Conservation (phyloP, 2,113 vertebrate genomes). For the Trachemys scripta region DNA sequence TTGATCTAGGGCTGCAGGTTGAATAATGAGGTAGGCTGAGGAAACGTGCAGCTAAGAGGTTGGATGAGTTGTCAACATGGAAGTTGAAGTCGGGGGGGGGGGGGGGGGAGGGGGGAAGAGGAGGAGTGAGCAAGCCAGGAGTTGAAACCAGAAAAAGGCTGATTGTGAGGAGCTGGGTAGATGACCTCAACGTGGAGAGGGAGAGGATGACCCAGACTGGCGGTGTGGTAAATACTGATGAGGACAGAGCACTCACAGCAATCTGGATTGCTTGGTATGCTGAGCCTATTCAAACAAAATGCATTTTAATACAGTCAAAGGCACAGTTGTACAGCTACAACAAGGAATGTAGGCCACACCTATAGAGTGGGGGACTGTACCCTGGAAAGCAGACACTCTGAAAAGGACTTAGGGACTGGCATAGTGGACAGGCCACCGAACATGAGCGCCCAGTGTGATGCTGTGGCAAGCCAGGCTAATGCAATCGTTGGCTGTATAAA, state of each 20-base stretch:
- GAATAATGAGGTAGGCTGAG: background rate
- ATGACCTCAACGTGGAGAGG: background rate
- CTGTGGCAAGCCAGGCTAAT: no score
- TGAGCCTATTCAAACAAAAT: background rate
- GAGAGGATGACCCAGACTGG: background rate
- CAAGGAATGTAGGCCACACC: background rate
- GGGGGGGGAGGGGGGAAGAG: background rate
- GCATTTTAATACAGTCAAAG: background rate
- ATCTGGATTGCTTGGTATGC: background rate
- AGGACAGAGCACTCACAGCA: background rate
- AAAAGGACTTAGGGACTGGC: no score
- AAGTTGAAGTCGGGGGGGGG: background rate
- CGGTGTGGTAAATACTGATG: background rate
- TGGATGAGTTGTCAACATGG: background rate
- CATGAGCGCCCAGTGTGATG: no score
- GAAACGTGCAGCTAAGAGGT: background rate
- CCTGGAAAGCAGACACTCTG: no score
- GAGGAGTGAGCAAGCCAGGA: background rate
- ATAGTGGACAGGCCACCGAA: no score
- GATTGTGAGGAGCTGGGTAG: background rate
- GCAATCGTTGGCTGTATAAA: no score
- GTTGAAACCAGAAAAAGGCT: background rate
- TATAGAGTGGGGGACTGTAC: background rate
- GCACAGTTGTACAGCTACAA: background rate
- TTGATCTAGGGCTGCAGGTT: background rate